phyloP scores from a whole-genome alignment of 1,140 invertebrate species.

The Euglossa dilemma region DNA sequence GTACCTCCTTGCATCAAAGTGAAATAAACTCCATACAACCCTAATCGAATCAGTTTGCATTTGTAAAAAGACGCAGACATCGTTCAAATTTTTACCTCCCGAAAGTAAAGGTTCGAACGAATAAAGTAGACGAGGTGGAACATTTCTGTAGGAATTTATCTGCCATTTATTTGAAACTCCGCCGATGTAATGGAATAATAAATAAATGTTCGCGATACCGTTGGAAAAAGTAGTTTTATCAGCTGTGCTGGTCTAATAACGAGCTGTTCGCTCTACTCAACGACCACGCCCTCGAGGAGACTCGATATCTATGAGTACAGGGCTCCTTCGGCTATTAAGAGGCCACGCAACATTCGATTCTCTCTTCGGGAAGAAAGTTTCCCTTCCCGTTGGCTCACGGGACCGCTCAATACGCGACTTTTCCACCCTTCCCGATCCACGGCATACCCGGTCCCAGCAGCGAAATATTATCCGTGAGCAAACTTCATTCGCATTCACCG shows the following conservation, averaged over 20 bases:
- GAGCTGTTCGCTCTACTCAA: background rate
- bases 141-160: too few relatives aligned
- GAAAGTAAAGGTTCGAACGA: too few relatives aligned
- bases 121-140: too few relatives aligned
- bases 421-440: background rate
- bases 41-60: too few relatives aligned
- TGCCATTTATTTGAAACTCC: too few relatives aligned
- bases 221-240: too few relatives aligned
- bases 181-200: too few relatives aligned
- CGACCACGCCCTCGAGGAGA: background rate
- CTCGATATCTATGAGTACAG: background rate
- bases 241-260: background rate
- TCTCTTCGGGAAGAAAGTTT: background rate
- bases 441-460: background rate
- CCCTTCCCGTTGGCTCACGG: background rate
- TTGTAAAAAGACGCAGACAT: too few relatives aligned
- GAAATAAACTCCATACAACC: too few relatives aligned
- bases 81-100: too few relatives aligned
- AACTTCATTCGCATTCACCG: slow-evolving; percentile 47
- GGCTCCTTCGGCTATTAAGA: background rate
- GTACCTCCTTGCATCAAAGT: too few relatives aligned
- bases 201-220: too few relatives aligned
- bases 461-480: slow-evolving; percentile 44
- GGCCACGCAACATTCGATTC: background rate
- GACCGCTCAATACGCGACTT: slow-evolving; percentile 13